Base-by-base conservation (phyloP, 2,888 invertebrate species). In the Bimastos eiseni region DNA sequence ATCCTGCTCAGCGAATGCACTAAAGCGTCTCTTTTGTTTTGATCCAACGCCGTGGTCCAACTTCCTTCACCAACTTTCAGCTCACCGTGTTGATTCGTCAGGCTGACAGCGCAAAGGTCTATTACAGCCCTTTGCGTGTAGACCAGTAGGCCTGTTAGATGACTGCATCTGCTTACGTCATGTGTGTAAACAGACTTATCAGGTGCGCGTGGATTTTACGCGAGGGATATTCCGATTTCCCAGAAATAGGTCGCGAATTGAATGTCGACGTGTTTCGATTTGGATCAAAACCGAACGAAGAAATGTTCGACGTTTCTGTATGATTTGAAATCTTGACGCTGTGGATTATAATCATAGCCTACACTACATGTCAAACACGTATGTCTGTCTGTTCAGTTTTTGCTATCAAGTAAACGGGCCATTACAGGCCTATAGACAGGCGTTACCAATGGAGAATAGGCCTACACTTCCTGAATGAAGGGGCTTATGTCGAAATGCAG, bases 201-300 rank as follows among this genome's bases (percentile, higher is more conserved):
- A n/a, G 70, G 70, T 70, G 19, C 37, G 37, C 6, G 36, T 86
- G 36, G 34, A 86, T 36, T 86, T 86, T 86, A 34, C 21, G 37
- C 21, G 24, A 86, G 86, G 86, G 86, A 21, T 36, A 86, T 86
- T 86, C 37, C 86, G 30, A 36, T 37, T 36, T 86, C 86, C 86
- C 86, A 86, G 86, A 86, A 86, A 37, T 86, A 37, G 86, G 86
- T 36, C 86, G 11, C 37, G 24, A 86, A 34, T 37, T 37, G 86
- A 86, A 86, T 3, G 36, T 86, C 19, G 13, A 34, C 24, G 19
- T 37, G 36, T 86, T 86, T 86, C 86, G 86, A 86, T 86, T 86
- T 86, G n/a, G 70, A 70, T 8, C 13, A n/a, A n/a, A 70, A 70
- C n/a, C 8, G 70, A n/a, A 70, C 30, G n/a, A 70, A 70, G 30